Evolutionary conservation across 2,888 invertebrate species (phyloP), one percentile per base, ranked within the genome.

Genomic region (Clivina fossor): DNA sequence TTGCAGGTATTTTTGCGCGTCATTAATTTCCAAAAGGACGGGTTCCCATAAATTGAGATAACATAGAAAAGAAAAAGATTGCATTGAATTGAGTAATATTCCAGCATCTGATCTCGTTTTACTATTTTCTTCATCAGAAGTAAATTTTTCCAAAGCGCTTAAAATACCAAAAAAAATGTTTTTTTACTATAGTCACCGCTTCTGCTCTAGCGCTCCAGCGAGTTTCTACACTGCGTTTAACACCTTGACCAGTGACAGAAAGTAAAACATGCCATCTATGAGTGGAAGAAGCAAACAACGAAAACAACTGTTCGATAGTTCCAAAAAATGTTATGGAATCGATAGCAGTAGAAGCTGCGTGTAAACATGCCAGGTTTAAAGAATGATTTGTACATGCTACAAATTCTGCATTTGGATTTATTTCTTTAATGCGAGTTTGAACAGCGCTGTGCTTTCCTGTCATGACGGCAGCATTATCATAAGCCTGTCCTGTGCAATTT

Each of bases 401-500:
- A 22, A 57, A 57, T 28, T 58, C 41, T 30, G 38, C 60, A 19
- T 60, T 58, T 8, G 61, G 61, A 54, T 61, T 62, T 37, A 62
- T 57, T 49, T 62, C 56, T 57, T 58, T 58, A 22, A 61, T 63
- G 40, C 58, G 38, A 11, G 16, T 7, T 28, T 58, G 58, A 28
- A 60, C 56, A 18, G 55, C 56, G 13, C 22, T 13, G 20, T 58
- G 53, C 28, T 44, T 56, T 56, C 63, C 63, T 38, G 60, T 59
- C 60, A 62, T 63, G 4, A 44, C 41, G 35, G 62, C 62, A 59
- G 61, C 64, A 58, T 64, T 65, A 57, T 64, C 64, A 47, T 66
- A 63, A 44, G 60, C 65, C 59, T 63, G 63, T 7, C 62, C 63
- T 62, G 62, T 62, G 54, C 62, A 65, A 48, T 65, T 60, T 19